Evolutionary conservation across 2,888 invertebrate species (phyloP).

Genomic region (Patella caerulea): DNA sequence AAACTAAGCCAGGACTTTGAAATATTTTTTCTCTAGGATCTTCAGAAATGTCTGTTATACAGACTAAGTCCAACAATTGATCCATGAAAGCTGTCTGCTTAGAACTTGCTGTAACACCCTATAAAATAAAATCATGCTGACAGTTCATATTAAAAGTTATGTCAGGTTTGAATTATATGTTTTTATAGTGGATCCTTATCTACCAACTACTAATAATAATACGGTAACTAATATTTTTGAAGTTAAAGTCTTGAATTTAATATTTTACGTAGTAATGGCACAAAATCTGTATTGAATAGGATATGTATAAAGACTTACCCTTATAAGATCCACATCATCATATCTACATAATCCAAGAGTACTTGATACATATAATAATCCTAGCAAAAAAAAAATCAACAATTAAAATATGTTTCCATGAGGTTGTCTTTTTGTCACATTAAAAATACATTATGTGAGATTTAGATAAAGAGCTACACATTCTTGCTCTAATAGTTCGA

Average conservation of each 20-base stretch:
- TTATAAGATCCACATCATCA: slow-evolving; percentile 65
- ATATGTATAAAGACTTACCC: slow-evolving; percentile 48
- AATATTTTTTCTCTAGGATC: slow-evolving; percentile 54
- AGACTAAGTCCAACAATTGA: slow-evolving; percentile 58
- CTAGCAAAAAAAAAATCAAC: slow-evolving; percentile 40
- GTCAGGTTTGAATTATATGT: too few species aligned
- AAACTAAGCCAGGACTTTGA: slow-evolving; percentile 50
- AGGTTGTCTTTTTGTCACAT: too few species aligned
- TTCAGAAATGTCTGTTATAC: slow-evolving; percentile 55
- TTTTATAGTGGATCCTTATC: too few species aligned
- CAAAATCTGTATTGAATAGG: neutral
- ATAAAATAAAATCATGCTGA: neutral
- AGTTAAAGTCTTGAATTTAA: too few species aligned
- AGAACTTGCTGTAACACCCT: slow-evolving; percentile 55
- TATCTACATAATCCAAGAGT: slow-evolving; percentile 62
- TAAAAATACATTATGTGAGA: too few species aligned
- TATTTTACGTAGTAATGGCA: neutral
- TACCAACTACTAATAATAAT: too few species aligned
- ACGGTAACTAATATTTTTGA: too few species aligned
- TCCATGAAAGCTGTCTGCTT: slow-evolving; percentile 59
- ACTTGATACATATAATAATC: slow-evolving; percentile 61
- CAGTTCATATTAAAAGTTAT: neutral
- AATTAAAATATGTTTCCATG: too few species aligned
- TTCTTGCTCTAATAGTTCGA: too few species aligned
- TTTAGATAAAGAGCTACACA: too few species aligned